phyloP scores from a whole-genome alignment of 2,888 invertebrate species.

The Athalia cordata region DNA sequence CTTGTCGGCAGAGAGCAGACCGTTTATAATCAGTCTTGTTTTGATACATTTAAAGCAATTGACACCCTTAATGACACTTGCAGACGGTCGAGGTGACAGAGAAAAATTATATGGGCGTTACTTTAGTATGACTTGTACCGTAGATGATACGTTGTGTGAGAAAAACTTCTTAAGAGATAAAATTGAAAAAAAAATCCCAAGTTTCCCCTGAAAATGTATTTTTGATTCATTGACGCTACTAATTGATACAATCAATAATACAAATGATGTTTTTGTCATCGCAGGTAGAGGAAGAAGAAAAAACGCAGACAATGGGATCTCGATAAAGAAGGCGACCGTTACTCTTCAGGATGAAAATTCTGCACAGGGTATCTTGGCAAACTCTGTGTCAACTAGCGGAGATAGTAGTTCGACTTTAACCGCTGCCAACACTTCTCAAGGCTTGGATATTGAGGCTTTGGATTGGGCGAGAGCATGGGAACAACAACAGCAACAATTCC shows the following conservation, averaged over 20 bases:
- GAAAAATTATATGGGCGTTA: background rate
- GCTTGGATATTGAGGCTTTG: constrained; percentile 62
- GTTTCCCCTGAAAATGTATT: background rate
- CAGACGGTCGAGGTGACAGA: background rate
- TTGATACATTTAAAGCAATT: background rate
- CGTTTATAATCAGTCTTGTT: background rate
- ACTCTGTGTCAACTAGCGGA: constrained; percentile 50
- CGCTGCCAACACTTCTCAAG: constrained; percentile 54
- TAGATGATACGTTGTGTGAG: too few relatives aligned
- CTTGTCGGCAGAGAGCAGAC: background rate
- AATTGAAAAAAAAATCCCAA: too few relatives aligned
- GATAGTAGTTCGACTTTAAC: constrained; percentile 54
- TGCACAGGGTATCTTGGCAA: constrained; percentile 53
- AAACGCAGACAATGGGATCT: constrained; percentile 55
- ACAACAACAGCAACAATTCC: constrained; percentile 50
- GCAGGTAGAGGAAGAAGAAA: constrained; percentile 69
- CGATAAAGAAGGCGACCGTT: constrained; percentile 55
- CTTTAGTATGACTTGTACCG: too few relatives aligned
- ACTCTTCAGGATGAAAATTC: constrained; percentile 60
- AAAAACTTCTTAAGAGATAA: too few relatives aligned
- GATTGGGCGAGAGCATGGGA: constrained; percentile 69
- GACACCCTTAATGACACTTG: background rate
- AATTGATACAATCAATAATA: constrained; percentile 13
- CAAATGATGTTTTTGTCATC: background rate
- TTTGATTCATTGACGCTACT: background rate